Base-by-base conservation (phyloP, 2,113 vertebrate genomes). In the Nestor notabilis region DNA sequence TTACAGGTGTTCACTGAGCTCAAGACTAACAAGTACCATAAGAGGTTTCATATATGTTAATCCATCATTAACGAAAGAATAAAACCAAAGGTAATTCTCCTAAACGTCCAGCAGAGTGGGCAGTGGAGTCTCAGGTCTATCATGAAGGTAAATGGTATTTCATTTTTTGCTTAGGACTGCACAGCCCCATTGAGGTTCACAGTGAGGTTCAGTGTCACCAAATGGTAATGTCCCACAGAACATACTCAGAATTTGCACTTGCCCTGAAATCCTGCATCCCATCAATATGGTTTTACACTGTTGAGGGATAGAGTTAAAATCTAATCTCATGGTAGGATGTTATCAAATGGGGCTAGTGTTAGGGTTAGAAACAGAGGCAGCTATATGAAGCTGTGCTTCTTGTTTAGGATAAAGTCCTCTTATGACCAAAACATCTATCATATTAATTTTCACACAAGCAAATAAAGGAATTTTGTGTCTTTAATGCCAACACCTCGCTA, bases 171-270 rank as follows among this genome's bases (percentile, higher is more conserved):
- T 7, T 13, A 28, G 71, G 21, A 2, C 44, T 46, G 33, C 37
- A 19, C 20, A 50, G 28, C 31, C 28, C 52, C 17, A 1, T 1
- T 2, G 61, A 53, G 9, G n/a, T n/a, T n/a, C 2, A 1, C 0
- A 3, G 21, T 14, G 52, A 37, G 31, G 28, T 11, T 84, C 13
- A 11, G 50, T 2, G 2, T 12, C 94, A 63, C 61, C 83, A 33
- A 15, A 70, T n/a, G 27, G 25, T 3, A 31, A 69, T 0, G 0
- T 25, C 74, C 69, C 55, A 60, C 16, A 15, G 24, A 11, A 27
- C 2, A 1, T 29, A 6, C 1, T 1, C 50, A 72, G 70, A 49
- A 24, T 14, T 3, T 23, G 11, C 16, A 1, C 17, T 39, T 39
- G 35, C 29, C 25, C 72, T 2, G 1, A 27, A 72, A 35, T 33